These are phyloP conservation scores for Rhamphomyia laevipes DNA, from an alignment of 2,888 invertebrate species.

Conservation along the genomic window DNA sequence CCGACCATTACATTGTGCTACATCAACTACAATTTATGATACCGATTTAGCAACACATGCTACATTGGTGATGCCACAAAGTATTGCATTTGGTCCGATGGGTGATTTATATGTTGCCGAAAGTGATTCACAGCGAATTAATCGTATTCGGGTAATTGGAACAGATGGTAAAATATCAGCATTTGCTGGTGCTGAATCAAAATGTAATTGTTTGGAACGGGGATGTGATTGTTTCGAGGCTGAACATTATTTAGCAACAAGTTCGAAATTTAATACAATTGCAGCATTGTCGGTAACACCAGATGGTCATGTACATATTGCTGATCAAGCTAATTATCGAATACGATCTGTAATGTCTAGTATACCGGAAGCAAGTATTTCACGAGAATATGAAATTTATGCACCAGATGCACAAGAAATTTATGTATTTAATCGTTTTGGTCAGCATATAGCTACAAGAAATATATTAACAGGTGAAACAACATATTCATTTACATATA, in stretches of 20 bases:
- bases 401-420: constrained; percentile 93
- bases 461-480: constrained; percentile 93
- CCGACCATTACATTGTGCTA: constrained; percentile 82
- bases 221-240: constrained; percentile 89
- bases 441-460: constrained; percentile 87
- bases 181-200: constrained; percentile 90
- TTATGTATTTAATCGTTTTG: constrained; percentile 86
- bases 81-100: constrained; percentile 84
- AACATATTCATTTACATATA: constrained; percentile 88
- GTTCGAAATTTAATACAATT: constrained; percentile 88
- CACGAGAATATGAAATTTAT: constrained; percentile 85
- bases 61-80: constrained; percentile 84
- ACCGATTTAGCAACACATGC: constrained; percentile 84
- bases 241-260: constrained; percentile 81
- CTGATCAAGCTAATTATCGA: constrained; percentile 86
- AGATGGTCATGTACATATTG: constrained; percentile 87
- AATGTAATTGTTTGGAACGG: constrained; percentile 83
- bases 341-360: constrained; percentile 81
- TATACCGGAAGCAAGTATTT: constrained; percentile 72
- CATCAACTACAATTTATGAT: constrained; percentile 66
- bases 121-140: constrained; percentile 89
- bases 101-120: constrained; percentile 92
- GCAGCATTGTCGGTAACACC: constrained; percentile 88
- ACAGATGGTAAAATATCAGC: constrained; percentile 87
- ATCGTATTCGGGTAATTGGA: constrained; percentile 78